Evolutionary conservation across 2,888 invertebrate species (phyloP).

Genomic region (Eristalis arbustorum): DNA sequence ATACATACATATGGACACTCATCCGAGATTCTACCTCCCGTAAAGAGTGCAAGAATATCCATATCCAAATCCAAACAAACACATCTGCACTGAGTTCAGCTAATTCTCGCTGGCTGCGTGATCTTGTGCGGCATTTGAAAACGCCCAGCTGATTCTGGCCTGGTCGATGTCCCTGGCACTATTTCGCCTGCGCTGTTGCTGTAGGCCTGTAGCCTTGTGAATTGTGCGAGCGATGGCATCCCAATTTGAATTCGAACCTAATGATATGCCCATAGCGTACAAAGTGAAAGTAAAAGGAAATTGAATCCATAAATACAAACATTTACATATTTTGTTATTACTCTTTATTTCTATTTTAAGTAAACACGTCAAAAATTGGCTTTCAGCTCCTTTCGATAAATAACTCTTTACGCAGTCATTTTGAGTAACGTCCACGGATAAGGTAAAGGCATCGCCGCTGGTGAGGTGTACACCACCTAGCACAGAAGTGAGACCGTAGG

Average conservation of each 20-base stretch:
- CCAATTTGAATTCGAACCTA: constrained; percentile 41
- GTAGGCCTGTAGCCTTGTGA: not conserved
- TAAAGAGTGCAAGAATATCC: constrained; percentile 10
- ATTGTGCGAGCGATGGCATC: not conserved
- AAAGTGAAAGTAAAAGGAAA: constrained; percentile 63
- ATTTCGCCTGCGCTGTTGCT: constrained; percentile 1
- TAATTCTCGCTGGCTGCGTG: not conserved
- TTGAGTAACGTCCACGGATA: constrained; percentile 20
- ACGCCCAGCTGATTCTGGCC: constrained; percentile 21
- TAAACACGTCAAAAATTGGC: constrained; percentile 25
- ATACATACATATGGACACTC: not conserved
- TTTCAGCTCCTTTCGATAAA: constrained; percentile 55
- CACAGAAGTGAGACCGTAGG: constrained; percentile 45
- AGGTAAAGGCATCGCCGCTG: constrained; percentile 6
- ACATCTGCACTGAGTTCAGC: not conserved
- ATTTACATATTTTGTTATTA: constrained; percentile 9
- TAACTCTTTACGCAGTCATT: constrained; percentile 59
- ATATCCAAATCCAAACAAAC: not conserved
- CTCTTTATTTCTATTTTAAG: constrained; percentile 41
- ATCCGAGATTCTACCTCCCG: constrained; percentile 14
- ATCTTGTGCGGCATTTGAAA: not conserved
- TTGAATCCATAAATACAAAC: constrained; percentile 29
- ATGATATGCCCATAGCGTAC: constrained; percentile 42
- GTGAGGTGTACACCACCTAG: constrained; percentile 29
- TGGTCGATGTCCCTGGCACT: constrained; percentile 52